Evolutionary conservation across 2,888 invertebrate species (phyloP), one percentile per base, ranked within the genome.

Genomic region (Cacoxenus indagator): DNA sequence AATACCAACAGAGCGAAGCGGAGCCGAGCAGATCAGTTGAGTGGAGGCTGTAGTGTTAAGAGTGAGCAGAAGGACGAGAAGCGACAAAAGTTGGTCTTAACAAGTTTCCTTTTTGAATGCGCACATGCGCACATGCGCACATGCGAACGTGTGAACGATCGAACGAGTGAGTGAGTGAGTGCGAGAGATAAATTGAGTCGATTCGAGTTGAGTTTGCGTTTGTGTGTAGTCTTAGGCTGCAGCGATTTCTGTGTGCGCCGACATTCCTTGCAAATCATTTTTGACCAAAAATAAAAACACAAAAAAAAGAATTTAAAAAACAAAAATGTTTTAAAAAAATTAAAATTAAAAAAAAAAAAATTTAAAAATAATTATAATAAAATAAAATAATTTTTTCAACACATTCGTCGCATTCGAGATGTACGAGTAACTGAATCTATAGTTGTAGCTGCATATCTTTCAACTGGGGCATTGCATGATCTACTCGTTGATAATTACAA

Each of bases 261-360:
- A 72, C 76, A 76, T 76, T 76, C 74, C 69, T 75, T 67, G 67
- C 69, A 73, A 70, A 73, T 76, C 72, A 65, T 61, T 70, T 72
- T 66, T 46, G 57, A 57, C 64, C 29, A 67, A 59, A 65, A 46
- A 22, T 37, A 46, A 62, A 65, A 48, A 31, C 29, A 55, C 19
- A 19, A 26, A 65, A 55, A 48, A 61, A 24, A 22, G 57, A 2
- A 17, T 14, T 22, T 45, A 26, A 11, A 29, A n/a, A 46, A 54
- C 17, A 37, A 37, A 37, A 37, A 31, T 31, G 9, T 9, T 9
- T 9, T 8, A 37, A 5, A 37, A 37, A 14, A 37, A 22, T 37
- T 26, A 62, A 65, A 48, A 31, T 24, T 46, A 8, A 19, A 26
- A 65, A 55, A 48, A 61, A 24, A 22, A 46, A 2, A 17, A 19